These are phyloP conservation scores for Dromiciops gliroides DNA, from an alignment of 2,113 vertebrate genomes.

Conservation along the genomic window DNA sequence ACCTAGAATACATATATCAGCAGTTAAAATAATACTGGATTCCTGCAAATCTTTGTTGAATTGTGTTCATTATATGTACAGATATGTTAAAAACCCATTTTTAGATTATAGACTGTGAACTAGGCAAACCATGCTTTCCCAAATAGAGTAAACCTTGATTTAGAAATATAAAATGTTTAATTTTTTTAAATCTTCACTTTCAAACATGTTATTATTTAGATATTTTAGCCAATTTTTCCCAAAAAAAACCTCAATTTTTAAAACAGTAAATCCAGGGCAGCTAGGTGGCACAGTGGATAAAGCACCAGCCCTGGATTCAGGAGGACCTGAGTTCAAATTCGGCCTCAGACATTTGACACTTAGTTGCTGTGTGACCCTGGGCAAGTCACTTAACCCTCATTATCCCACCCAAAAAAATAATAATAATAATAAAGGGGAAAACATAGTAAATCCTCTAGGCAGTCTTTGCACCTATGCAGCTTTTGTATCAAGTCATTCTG, in stretches of 20 bases:
- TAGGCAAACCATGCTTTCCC: constrained; percentile 9
- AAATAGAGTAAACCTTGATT: constrained; percentile 27
- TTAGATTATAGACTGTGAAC: constrained; percentile 4
- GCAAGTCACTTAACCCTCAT: too few species aligned
- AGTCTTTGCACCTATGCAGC: background rate
- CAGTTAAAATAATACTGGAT: background rate
- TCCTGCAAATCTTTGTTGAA: constrained; percentile 23
- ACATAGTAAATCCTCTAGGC: background rate
- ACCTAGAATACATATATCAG: constrained; percentile 9
- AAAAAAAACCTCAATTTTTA: background rate
- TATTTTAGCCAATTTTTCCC: background rate
- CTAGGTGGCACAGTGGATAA: too few species aligned
- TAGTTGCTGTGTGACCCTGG: too few species aligned
- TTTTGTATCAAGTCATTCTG: background rate
- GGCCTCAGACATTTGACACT: too few species aligned
- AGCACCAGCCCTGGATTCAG: too few species aligned
- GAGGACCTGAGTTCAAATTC: too few species aligned
- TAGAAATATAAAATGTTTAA: constrained; percentile 12
- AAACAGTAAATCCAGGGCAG: too few species aligned
- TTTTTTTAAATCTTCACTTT: background rate
- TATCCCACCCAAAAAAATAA: too few species aligned
- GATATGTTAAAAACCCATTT: background rate
- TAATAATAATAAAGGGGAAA: too few species aligned
- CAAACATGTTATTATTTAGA: background rate
- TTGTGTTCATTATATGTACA: constrained; percentile 22